Evolutionary conservation across 2,113 vertebrate species (phyloP).

Genomic region (Salvelinus sp.): DNA sequence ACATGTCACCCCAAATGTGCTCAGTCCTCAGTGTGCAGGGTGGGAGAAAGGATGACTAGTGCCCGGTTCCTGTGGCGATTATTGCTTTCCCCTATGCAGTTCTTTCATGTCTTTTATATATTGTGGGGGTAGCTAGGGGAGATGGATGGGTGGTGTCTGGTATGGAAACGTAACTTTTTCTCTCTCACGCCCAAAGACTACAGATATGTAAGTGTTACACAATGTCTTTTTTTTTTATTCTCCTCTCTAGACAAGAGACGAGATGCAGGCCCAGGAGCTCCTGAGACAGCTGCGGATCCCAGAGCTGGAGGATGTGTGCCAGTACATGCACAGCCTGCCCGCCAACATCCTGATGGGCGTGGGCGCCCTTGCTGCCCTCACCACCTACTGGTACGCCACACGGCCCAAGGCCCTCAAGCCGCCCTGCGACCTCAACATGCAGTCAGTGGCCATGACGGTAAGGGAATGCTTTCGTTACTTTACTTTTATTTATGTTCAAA

Average conservation of each 20-base stretch:
- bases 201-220: not conserved
- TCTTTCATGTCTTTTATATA: too few species aligned
- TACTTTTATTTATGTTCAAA: too few species aligned
- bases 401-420: conserved; percentile 87
- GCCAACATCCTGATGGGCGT: conserved; percentile 92
- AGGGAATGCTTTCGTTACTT: conserved; percentile 29
- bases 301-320: conserved; percentile 87
- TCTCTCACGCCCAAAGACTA: not conserved
- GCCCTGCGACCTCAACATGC: conserved; percentile 87
- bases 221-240: not conserved
- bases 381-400: conserved; percentile 93
- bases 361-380: conserved; percentile 90
- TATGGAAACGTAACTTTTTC: too few species aligned
- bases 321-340: conserved; percentile 86
- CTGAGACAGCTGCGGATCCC: conserved; percentile 88
- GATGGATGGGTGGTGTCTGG: too few species aligned
- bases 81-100: too few species aligned
- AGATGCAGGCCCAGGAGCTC: conserved; percentile 87
- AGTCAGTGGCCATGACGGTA: conserved; percentile 89
- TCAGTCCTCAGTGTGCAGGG: too few species aligned
- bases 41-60: too few species aligned
- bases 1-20: too few species aligned
- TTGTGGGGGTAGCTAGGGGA: too few species aligned
- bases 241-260: conserved; percentile 31
- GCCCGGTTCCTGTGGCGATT: too few species aligned